A percentile compares a stretch with the other conserved stretches of the same genome.
phyloP scores from a whole-genome alignment of 2,888 invertebrate species.

The Zaprionus obscuricornis region DNA sequence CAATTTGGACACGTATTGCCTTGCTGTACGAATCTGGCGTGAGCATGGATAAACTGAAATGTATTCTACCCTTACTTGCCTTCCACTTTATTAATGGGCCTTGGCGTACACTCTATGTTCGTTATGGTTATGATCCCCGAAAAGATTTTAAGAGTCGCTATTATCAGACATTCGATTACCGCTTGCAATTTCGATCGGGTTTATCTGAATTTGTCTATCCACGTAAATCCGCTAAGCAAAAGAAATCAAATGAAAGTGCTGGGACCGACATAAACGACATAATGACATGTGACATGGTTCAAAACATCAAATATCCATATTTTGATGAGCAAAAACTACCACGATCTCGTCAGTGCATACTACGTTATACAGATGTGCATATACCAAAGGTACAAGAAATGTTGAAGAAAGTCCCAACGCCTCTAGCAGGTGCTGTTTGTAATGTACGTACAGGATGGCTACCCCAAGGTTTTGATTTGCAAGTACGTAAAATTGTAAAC shows the following conservation, averaged over 20 bases:
- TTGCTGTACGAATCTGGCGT: constrained; percentile 88
- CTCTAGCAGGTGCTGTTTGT: constrained; percentile 86
- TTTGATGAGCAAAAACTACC: constrained; percentile 90
- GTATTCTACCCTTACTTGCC: constrained; percentile 91
- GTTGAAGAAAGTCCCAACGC: constrained; percentile 87
- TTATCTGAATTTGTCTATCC: constrained; percentile 80
- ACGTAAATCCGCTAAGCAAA: constrained; percentile 66
- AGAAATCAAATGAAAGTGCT: constrained; percentile 31
- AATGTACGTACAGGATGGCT: constrained; percentile 92
- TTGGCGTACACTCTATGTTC: constrained; percentile 96
- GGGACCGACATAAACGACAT: no score
- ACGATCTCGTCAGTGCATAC: constrained; percentile 93
- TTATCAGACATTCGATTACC: constrained; percentile 95
- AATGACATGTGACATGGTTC: constrained; percentile 69
- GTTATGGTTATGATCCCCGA: constrained; percentile 95
- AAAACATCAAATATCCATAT: constrained; percentile 83
- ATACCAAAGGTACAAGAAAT: constrained; percentile 91
- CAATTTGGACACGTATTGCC: constrained; percentile 94
- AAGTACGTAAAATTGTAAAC: constrained; percentile 89
- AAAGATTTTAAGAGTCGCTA: constrained; percentile 90
- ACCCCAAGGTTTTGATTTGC: constrained; percentile 87
- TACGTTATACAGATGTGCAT: constrained; percentile 93
- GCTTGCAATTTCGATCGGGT: constrained; percentile 83
- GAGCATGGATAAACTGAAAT: constrained; percentile 87
- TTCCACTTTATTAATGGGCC: constrained; percentile 95